Evolutionary conservation across 2,888 invertebrate species (phyloP), one percentile per base, ranked within the genome.

Genomic region (Tinea pellionella): DNA sequence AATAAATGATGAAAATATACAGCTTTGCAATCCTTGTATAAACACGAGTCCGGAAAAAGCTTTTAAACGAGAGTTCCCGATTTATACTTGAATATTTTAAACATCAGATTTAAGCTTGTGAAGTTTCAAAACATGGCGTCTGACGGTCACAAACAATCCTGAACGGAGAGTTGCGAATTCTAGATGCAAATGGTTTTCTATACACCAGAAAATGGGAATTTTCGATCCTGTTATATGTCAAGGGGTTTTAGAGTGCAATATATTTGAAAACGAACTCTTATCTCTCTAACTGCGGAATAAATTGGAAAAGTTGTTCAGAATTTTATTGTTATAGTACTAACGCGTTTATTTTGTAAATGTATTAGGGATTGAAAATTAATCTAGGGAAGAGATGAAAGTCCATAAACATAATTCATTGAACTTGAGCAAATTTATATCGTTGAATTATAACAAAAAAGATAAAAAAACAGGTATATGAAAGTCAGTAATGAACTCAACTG

Each of bases 201-300:
- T 24, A 53, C 53, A 53, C 53, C 53, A 53, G 53, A 53, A 53
- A 53, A 53, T 53, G 53, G 53, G 53, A 18, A 4, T 53, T 53
- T 53, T 53, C 53, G 24, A 53, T 24, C 19, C 24, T 53, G 53
- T 53, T 24, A 53, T 53, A 24, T 53, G 19, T 24, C 18, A 47
- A 47, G 47, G 47, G 47, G 53, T 53, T 53, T 51, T 53, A 24
- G 53, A 24, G 12, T 24, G 19, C 2, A 53, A 53, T 53, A 53
- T 19, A 53, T 53, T 53, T 53, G 53, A 53, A 53, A 12, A 18
- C 18, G 24, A 18, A 24, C 53, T 53, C 53, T 53, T 53, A 53
- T 53, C 53, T 53, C 53, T 24, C 6, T 19, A 53, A 53, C 15
- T 24, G 24, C 53, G 19, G n/a, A 53, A 53, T 24, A 53, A 53